These are phyloP conservation scores for Xestia xanthographa DNA, from an alignment of 2,888 invertebrate genomes.

Conservation along the genomic window DNA sequence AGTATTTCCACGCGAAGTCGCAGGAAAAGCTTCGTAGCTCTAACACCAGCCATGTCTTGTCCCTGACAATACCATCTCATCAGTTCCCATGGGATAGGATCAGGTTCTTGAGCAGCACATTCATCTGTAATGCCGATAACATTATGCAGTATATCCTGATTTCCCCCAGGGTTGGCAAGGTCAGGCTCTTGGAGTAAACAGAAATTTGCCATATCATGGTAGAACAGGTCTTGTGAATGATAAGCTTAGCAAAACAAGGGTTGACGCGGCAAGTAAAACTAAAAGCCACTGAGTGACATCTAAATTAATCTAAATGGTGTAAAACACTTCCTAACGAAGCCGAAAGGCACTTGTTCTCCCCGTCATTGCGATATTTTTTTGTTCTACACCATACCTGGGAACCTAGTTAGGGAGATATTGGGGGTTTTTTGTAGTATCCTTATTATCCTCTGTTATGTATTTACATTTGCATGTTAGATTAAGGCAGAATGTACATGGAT, in stretches of 20 bases:
- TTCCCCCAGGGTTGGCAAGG: conserved; percentile 48
- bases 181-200: conserved; percentile 23
- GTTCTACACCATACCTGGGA: no score
- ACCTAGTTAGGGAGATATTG: no score
- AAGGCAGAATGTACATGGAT: no score
- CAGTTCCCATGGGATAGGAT: conserved; percentile 47
- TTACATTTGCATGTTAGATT: no score
- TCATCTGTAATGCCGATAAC: conserved; percentile 39
- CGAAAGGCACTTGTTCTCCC: no score
- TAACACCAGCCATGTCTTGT: neutral
- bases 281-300: no score
- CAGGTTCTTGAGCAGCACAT: conserved; percentile 21
- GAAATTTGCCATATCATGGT: conserved; percentile 43
- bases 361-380: no score
- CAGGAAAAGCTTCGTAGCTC: neutral
- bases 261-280: neutral
- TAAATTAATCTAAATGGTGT: no score
- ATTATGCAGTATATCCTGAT: conserved; percentile 48
- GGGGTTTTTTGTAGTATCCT: no score
- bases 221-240: conserved; percentile 45
- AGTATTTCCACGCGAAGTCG: neutral
- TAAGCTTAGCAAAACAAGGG: conserved; percentile 20
- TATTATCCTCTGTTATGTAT: no score
- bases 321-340: no score
- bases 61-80: conserved; percentile 32